Percentiles rank a stretch among this genome's conserved stretches.
Conservation (phyloP, 2,888 invertebrate genomes). For the Megaustenia siamemsis region DNA sequence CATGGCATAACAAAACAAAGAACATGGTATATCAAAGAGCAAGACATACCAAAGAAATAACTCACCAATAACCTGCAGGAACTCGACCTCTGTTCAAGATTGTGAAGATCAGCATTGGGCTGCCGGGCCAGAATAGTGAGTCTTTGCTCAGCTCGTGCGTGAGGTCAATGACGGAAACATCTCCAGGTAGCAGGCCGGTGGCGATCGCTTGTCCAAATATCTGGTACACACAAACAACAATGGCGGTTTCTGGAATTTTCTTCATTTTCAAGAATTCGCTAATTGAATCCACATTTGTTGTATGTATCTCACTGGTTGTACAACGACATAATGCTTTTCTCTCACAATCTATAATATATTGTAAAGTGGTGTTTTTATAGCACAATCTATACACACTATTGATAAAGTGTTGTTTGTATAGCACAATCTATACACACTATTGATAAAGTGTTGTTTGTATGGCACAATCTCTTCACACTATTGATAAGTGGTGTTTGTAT, state of each 20-base stretch:
- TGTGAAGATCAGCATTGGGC: background rate
- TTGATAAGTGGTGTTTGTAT: no score
- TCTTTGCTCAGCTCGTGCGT: background rate
- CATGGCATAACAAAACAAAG: no score
- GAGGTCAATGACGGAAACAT: background rate
- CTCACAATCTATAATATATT: no score
- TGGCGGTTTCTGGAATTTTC: background rate
- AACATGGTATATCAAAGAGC: background rate
- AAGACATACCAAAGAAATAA: background rate
- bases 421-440: no score
- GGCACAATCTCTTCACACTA: no score
- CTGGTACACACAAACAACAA: background rate
- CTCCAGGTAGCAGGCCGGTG: background rate
- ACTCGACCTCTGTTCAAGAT: slow-evolving; percentile 11
- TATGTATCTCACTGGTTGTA: no score
- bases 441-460: no score
- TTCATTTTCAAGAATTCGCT: background rate
- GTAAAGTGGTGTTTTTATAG: no score
- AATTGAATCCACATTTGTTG: no score
- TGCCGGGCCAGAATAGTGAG: background rate
- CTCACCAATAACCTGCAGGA: slow-evolving; percentile 25
- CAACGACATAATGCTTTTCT: no score
- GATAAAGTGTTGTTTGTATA: no score
- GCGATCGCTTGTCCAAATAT: background rate
- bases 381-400: no score